Conservation (phyloP, 2,797 vertebrate species). For the Gastrophryne carolinensis region DNA sequence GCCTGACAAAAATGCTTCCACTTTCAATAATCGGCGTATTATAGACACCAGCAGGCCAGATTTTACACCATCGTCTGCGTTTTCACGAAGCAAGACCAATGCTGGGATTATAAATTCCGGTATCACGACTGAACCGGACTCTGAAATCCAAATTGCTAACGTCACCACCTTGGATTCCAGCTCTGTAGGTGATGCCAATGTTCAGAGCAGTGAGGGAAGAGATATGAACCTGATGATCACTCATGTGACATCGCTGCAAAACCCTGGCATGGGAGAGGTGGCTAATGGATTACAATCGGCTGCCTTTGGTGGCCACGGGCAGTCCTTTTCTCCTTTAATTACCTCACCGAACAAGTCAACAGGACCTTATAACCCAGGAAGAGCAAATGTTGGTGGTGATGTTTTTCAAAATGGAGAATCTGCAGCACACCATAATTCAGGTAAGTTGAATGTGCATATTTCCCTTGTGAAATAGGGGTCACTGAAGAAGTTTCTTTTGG, state of each 20-base stretch:
- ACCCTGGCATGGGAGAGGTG: slow-evolving; percentile 72
- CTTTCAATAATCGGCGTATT: slow-evolving; percentile 70
- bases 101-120: slow-evolving; percentile 73
- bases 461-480: too few relatives aligned
- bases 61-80: slow-evolving; percentile 68
- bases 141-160: slow-evolving; percentile 93
- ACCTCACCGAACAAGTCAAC: slow-evolving; percentile 77
- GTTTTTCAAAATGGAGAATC: slow-evolving; percentile 94
- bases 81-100: slow-evolving; percentile 80
- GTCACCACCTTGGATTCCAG: slow-evolving; percentile 90
- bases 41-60: slow-evolving; percentile 71
- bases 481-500: too few relatives aligned
- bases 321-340: slow-evolving; percentile 80
- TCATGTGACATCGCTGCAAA: slow-evolving; percentile 93
- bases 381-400: slow-evolving; percentile 81
- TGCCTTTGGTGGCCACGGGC: slow-evolving; percentile 77
- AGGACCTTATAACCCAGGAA: slow-evolving; percentile 94
- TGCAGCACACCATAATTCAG: slow-evolving; percentile 85
- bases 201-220: slow-evolving; percentile 70
- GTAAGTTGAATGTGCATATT: slow-evolving; percentile 66
- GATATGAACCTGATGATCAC: slow-evolving; percentile 97
- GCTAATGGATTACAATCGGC: slow-evolving; percentile 90
- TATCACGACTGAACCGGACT: slow-evolving; percentile 93
- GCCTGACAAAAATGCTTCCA: slow-evolving; percentile 72
- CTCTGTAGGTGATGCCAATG: slow-evolving; percentile 67